phyloP scores from a whole-genome alignment of 2,888 invertebrate genomes.

The Drosophila atripex region DNA sequence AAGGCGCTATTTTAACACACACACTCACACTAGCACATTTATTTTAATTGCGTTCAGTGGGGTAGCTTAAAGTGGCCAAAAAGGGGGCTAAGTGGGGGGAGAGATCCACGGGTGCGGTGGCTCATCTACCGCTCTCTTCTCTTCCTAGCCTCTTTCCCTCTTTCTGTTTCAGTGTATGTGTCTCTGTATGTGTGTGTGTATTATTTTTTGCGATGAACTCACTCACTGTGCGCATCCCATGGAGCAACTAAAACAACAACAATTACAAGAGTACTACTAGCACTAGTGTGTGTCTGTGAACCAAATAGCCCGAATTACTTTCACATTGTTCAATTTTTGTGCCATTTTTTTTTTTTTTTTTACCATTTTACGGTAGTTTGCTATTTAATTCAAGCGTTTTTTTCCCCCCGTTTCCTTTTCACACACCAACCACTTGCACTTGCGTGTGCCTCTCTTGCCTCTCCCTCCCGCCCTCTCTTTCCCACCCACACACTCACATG shows the following conservation, averaged over 20 bases:
- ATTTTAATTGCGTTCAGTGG: conserved; percentile 68
- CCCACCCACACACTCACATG: conserved; percentile 7
- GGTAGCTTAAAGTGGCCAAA: conserved; percentile 8
- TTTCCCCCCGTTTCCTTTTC: too few relatives aligned
- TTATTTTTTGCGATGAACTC: conserved; percentile 82
- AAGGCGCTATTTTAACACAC: conserved; percentile 68
- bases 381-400: conserved; percentile 37
- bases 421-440: conserved; percentile 74
- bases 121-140: conserved; percentile 18
- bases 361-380: conserved; percentile 5
- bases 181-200: conserved; percentile 51
- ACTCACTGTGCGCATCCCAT: conserved; percentile 73
- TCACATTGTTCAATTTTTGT: conserved; percentile 44
- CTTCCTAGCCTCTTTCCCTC: conserved; percentile 2
- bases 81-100: background rate
- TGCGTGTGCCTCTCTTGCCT: conserved; percentile 31
- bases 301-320: conserved; percentile 45
- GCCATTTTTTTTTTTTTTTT: background rate
- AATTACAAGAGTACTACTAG: conserved; percentile 39
- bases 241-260: conserved; percentile 53
- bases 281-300: conserved; percentile 17
- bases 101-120: conserved; percentile 20
- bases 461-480: conserved; percentile 9
- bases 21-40: conserved; percentile 34
- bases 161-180: background rate